Base-by-base conservation (phyloP, 2,113 vertebrate genomes). In the Maylandia zebra region DNA sequence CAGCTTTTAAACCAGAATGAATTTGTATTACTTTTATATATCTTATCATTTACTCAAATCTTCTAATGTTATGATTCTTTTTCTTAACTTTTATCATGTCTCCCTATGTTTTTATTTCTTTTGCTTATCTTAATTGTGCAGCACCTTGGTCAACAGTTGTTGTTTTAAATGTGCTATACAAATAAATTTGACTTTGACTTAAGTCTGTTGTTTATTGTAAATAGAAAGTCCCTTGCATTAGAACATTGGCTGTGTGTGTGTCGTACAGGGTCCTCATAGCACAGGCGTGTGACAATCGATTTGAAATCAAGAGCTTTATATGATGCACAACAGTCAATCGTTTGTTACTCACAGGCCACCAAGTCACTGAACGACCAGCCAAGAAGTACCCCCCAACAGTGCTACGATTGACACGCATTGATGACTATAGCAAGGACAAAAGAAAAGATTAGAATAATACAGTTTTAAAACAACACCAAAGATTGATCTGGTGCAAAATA, bases 301-400 rank as follows among this genome's bases (percentile, higher is more conserved):
- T 50, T 5, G 6, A 30, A 48, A 30, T 48, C 41, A 30, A 30
- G 41, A 48, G 45, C 16, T 50, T 48, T 50, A 50, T 5, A 0
- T 32, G 3, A 76, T 0, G 43, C 38, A 24, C 36, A 74, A 1
- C 41, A 17, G 69, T 78, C 45, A 52, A 13, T 80, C 2, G 4
- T 19, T 36, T 69, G 16, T 8, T 83, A 98, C 98, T 99, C 86
- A 99, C 98, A 61, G 98, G 98, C 97, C 97, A 98, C 98, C 98
- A 99, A 10, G 96, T 97, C 98, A 99, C 99, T 66, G 98, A 97
- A 91, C 97, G 95, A 32, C 98, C 98, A 1, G 98, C 98, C 53
- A 99, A 93, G 90, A 99, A 99, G 84, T 99, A 99, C 3, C 98
- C 98, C 2, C 98, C 97, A 4, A 98, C 61, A 1, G 98, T 99